These are phyloP conservation scores for Harpagoxenus sublaevis DNA, from an alignment of 2,888 invertebrate genomes.

Conservation along the genomic window DNA sequence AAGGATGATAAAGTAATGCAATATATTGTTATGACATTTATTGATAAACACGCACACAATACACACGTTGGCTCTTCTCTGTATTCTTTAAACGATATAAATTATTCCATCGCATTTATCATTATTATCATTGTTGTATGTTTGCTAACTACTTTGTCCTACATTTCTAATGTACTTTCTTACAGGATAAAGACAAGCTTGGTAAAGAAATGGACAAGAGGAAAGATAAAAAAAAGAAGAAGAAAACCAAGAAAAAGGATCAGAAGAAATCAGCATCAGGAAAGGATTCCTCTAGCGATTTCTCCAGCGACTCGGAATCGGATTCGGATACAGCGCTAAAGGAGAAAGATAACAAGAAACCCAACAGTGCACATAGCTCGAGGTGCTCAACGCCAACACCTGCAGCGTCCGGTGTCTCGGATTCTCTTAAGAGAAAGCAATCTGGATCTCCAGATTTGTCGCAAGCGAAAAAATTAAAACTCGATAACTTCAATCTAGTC, in stretches of 20 bases:
- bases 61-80: not conserved
- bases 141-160: not conserved
- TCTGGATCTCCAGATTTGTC: slow-evolving; percentile 86
- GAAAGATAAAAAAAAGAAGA: slow-evolving; percentile 85
- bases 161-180: slow-evolving; percentile 16
- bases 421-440: slow-evolving; percentile 81
- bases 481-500: slow-evolving; percentile 86
- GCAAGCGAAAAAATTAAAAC: slow-evolving; percentile 87
- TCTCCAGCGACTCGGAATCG: slow-evolving; percentile 83
- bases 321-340: slow-evolving; percentile 79
- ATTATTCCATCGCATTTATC: not conserved
- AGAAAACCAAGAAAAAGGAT: slow-evolving; percentile 82
- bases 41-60: slow-evolving; percentile 4
- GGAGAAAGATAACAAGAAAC: slow-evolving; percentile 86
- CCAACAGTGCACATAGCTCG: slow-evolving; percentile 87
- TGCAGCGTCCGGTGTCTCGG: slow-evolving; percentile 84
- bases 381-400: slow-evolving; percentile 86
- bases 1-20: slow-evolving; percentile 88
- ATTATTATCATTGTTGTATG: not conserved
- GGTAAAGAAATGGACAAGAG: slow-evolving; percentile 85
- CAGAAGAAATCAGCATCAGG: slow-evolving; percentile 77
- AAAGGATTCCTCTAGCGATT: slow-evolving; percentile 84
- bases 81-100: slow-evolving; percentile 1
- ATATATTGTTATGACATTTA: slow-evolving; percentile 17
- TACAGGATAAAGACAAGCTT: slow-evolving; percentile 86